Conservation (phyloP, 1,140 invertebrate genomes). For the Schlechtendalia chinensis region DNA sequence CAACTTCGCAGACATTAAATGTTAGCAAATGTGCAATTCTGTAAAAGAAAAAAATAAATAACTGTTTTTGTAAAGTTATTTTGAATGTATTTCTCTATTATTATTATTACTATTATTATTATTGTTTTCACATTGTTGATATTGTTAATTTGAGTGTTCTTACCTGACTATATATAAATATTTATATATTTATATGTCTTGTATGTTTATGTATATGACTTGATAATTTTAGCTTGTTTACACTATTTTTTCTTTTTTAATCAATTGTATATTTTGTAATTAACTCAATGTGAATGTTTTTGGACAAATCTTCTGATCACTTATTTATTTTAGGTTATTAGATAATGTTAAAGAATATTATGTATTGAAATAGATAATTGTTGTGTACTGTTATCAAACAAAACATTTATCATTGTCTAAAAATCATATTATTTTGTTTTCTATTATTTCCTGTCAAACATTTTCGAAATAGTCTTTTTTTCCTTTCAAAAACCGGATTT, state of each 20-base stretch:
- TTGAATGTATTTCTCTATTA: constrained; percentile 3
- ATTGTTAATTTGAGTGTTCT: constrained; percentile 45
- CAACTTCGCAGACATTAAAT: constrained; percentile 33
- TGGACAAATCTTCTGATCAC: constrained; percentile 45
- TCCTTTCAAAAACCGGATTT: too few relatives aligned
- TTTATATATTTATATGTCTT: background rate
- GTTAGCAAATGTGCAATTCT: constrained; percentile 44
- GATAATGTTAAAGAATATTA: constrained; percentile 42
- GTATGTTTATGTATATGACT: constrained; percentile 6
- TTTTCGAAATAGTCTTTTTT: too few relatives aligned
- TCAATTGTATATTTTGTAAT: constrained; percentile 45
- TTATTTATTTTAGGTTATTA: constrained; percentile 47
- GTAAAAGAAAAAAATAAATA: constrained; percentile 15
- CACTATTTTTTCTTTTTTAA: constrained; percentile 26
- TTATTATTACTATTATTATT: too few relatives aligned
- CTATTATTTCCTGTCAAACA: too few relatives aligned
- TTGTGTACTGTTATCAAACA: constrained; percentile 28
- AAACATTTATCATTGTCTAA: constrained; percentile 27
- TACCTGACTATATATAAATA: background rate
- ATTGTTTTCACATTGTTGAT: constrained; percentile 39
- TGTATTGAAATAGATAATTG: constrained; percentile 44
- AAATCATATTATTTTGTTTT: constrained; percentile 9
- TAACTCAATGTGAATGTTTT: constrained; percentile 30
- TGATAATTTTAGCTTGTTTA: constrained; percentile 35
- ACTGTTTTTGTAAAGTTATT: background rate